A percentile compares a stretch with the other conserved stretches of the same genome.
Conservation (phyloP, 2,888 invertebrate genomes). For the Amphipyra berbera region DNA sequence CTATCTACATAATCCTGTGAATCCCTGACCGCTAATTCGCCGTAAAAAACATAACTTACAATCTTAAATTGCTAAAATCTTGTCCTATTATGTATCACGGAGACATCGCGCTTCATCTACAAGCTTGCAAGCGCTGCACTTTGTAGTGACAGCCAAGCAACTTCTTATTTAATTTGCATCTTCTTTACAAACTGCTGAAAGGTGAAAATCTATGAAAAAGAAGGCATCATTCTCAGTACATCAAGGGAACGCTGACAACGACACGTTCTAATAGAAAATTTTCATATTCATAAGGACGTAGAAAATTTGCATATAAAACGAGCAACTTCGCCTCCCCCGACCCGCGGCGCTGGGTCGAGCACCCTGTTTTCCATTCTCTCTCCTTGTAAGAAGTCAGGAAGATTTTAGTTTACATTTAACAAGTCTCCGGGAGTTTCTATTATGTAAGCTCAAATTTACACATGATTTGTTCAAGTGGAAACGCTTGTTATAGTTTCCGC, state of each 20-base stretch:
- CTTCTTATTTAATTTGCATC: slow-evolving; percentile 71
- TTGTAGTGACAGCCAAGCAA: slow-evolving; percentile 40
- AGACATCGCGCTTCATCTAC: slow-evolving; percentile 1
- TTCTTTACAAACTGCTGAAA: slow-evolving; percentile 73
- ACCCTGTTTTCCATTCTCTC: slow-evolving; percentile 81
- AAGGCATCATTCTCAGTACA: slow-evolving; percentile 75
- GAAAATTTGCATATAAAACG: slow-evolving; percentile 89
- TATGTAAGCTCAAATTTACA: slow-evolving; percentile 60
- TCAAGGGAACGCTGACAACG: slow-evolving; percentile 86
- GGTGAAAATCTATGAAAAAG: slow-evolving; percentile 73
- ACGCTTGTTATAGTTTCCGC: slow-evolving; percentile 38
- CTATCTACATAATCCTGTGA: not conserved
- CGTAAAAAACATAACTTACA: slow-evolving; percentile 4
- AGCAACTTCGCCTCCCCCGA: slow-evolving; percentile 80
- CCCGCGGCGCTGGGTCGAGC: slow-evolving; percentile 73
- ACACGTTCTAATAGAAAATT: slow-evolving; percentile 90
- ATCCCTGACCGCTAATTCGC: slow-evolving; percentile 1
- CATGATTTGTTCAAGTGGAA: slow-evolving; percentile 54
- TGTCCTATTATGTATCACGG: not conserved
- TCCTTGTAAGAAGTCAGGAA: slow-evolving; percentile 76
- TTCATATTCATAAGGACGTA: slow-evolving; percentile 90
- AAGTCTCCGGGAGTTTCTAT: slow-evolving; percentile 54
- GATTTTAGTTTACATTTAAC: slow-evolving; percentile 73
- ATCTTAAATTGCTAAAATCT: slow-evolving; percentile 6
- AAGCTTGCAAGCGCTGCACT: slow-evolving; percentile 26